phyloP scores from a whole-genome alignment of 2,113 vertebrate genomes.

The Leptodactylus fuscus region DNA sequence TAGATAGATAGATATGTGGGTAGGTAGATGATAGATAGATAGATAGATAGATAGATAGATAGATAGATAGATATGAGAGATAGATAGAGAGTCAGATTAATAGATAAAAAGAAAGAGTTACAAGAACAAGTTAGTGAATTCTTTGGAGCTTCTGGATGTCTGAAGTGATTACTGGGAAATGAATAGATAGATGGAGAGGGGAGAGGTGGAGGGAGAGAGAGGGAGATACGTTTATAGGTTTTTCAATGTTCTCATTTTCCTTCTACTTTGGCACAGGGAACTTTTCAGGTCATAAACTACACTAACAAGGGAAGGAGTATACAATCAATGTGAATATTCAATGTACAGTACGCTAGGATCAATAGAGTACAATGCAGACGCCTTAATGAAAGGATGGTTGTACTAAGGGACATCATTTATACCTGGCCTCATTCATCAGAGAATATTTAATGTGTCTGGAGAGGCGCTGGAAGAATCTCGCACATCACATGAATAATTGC shows the following conservation, averaged over 20 bases:
- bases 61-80: no score
- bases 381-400: neutral
- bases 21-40: no score
- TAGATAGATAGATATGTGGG: no score
- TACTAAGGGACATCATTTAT: conserved; percentile 6
- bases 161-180: no score
- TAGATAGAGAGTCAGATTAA: no score
- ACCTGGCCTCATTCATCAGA: conserved; percentile 21
- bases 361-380: conserved; percentile 2
- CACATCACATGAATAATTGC: conserved; percentile 24
- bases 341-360: neutral
- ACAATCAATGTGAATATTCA: neutral
- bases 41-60: no score
- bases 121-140: no score
- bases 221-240: neutral
- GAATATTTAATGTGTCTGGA: conserved; percentile 19
- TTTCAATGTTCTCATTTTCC: neutral
- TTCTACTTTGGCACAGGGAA: neutral
- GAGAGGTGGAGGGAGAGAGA: no score
- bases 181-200: no score
- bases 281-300: neutral
- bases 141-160: no score
- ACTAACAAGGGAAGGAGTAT: neutral
- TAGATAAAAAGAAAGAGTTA: no score
- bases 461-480: neutral